Percentiles rank a stretch among this genome's conserved stretches.
phyloP scores from a whole-genome alignment of 2,888 invertebrate species.

The Tubulanus polymorphus region DNA sequence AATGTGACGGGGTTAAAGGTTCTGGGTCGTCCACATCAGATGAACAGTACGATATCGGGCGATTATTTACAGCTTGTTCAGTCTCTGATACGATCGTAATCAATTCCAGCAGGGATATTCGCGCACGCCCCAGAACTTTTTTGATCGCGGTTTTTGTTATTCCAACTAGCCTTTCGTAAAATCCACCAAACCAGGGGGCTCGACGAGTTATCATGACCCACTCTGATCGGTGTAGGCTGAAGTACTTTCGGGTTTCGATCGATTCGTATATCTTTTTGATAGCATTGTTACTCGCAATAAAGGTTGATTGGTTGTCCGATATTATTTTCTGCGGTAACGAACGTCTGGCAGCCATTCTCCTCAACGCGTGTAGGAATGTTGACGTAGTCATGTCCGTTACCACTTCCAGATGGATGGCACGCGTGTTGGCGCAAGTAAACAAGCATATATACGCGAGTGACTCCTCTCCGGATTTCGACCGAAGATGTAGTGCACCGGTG shows the following conservation, averaged over 20 bases:
- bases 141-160: conserved; percentile 15
- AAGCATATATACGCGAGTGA: conserved; percentile 17
- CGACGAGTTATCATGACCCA: conserved; percentile 19
- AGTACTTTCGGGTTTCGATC: conserved; percentile 3
- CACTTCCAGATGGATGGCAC: conserved; percentile 20
- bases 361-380: too few relatives aligned
- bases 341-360: conserved; percentile 14
- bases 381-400: conserved; percentile 11
- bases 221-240: conserved; percentile 5
- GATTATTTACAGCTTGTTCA: conserved; percentile 18
- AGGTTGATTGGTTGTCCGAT: conserved; percentile 21
- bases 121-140: conserved; percentile 11
- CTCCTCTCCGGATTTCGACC: not conserved
- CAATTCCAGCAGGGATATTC: conserved; percentile 11
- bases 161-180: conserved; percentile 20
- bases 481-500: conserved; percentile 14
- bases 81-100: conserved; percentile 18
- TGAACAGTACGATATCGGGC: conserved; percentile 17
- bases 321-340: conserved; percentile 16
- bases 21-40: conserved; percentile 8
- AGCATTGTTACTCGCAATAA: conserved; percentile 8
- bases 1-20: conserved; percentile 19
- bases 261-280: not conserved
- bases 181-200: conserved; percentile 22
- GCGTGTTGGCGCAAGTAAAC: conserved; percentile 18